phyloP scores from a whole-genome alignment of 2,797 vertebrate genomes.

The Prionace glauca region DNA sequence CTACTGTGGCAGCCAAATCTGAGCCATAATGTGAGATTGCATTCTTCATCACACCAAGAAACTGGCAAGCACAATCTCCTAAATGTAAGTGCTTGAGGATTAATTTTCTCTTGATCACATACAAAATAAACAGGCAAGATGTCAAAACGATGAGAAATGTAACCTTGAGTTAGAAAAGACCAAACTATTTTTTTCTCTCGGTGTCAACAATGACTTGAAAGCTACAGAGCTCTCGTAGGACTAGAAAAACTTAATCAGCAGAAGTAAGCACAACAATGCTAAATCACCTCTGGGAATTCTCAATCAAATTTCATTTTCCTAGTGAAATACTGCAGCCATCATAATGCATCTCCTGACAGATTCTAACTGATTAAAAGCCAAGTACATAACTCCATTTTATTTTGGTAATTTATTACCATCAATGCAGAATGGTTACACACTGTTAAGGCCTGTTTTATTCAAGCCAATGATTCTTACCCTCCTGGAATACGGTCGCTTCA shows the following conservation, averaged over 20 bases:
- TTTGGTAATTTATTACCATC: slow-evolving; percentile 30
- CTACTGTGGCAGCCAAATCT: neutral
- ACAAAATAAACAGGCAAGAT: neutral
- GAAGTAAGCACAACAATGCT: neutral
- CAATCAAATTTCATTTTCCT: neutral
- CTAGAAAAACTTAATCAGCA: neutral
- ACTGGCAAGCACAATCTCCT: neutral
- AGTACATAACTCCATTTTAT: neutral
- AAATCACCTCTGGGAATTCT: neutral
- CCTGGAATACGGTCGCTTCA: neutral
- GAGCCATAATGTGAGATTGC: neutral
- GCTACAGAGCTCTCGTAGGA: neutral
- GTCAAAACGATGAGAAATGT: neutral
- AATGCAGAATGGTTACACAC: neutral
- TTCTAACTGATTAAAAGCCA: slow-evolving; percentile 36
- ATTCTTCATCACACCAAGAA: neutral
- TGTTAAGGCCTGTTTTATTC: neutral
- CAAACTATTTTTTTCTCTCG: no score
- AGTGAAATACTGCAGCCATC: neutral
- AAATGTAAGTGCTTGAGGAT: neutral
- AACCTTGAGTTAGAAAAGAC: neutral
- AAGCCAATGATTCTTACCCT: neutral
- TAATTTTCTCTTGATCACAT: neutral
- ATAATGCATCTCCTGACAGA: slow-evolving; percentile 15
- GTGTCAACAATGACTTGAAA: neutral